Evolutionary conservation across 2,888 invertebrate genomes (phyloP), one percentile per base, ranked within the genome.

Genomic region (Nephrotoma appendiculata): DNA sequence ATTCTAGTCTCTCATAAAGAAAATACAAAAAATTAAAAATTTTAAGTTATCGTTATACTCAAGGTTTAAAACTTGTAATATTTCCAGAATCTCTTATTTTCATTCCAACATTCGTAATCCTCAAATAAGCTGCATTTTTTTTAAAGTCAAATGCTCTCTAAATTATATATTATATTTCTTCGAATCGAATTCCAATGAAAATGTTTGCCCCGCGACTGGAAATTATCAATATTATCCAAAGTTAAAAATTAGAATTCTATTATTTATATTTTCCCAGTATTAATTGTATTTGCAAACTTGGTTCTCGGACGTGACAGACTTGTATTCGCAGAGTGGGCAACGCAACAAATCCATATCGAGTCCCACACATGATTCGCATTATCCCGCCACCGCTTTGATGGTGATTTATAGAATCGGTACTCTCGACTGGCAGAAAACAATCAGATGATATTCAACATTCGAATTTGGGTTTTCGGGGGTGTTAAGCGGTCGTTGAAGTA

Each of bases 321-420:
- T 94, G 89, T 93, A 94, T 6, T 90, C 89, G 88, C 95, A 95
- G 87, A 93, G 90, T 0, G 93, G 93, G 88, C 94, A 95, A 42
- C 92, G 92, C 84, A 93, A 90, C 71, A 94, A 89, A 88, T 94
- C 94, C 86, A 94, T 91, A 89, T 94, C 93, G 11, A 91, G 88
- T 94, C 94, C 95, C 95, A 95, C 88, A 96, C 91, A 90, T 96
- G 96, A 88, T 93, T 91, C 6, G 94, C 93, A 89, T 95, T 94
- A 5, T 93, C 92, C 31, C 94, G 92, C 96, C 96, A 96, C 87
- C 93, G 93, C 0, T 92, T 90, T 88, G 94, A 92, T n/a, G n/a
- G n/a, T n/a, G n/a, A n/a, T n/a, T n/a, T n/a, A n/a, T n/a, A n/a
- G n/a, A n/a, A n/a, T n/a, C n/a, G n/a, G n/a, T n/a, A n/a, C n/a